Evolutionary conservation across 2,113 vertebrate genomes (phyloP).

Genomic region (Empidonax traillii): DNA sequence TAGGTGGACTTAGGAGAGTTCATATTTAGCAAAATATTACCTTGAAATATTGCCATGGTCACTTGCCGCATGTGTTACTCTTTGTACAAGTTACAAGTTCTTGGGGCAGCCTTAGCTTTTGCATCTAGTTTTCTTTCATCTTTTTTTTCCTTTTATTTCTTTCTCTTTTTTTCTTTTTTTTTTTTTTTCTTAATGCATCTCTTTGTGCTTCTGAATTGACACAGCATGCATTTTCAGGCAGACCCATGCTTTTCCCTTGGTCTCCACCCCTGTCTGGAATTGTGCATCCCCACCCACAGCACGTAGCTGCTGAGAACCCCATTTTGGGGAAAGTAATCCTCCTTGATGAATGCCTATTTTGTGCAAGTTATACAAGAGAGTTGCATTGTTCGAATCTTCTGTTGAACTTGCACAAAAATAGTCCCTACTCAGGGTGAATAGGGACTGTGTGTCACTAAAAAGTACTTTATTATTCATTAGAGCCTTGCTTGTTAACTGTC

Average conservation of each 20-base stretch:
- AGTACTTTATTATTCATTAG: conserved; percentile 72
- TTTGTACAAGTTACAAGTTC: background rate
- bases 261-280: conserved; percentile 75
- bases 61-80: background rate
- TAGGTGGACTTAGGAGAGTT: background rate
- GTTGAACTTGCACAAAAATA: conserved; percentile 76
- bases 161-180: too few relatives aligned
- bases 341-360: conserved; percentile 78
- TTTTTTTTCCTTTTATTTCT: background rate
- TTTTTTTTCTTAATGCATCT: background rate
- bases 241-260: conserved; percentile 54
- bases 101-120: conserved; percentile 1
- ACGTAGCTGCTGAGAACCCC: conserved; percentile 65
- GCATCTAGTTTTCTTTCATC: background rate
- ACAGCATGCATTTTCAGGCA: conserved; percentile 63
- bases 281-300: conserved; percentile 65
- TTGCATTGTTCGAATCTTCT: conserved; percentile 69
- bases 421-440: conserved; percentile 68
- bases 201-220: conserved; percentile 53
- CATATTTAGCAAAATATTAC: background rate
- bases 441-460: conserved; percentile 65
- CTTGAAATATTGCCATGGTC: background rate
- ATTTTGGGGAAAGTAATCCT: conserved; percentile 67
- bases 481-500: conserved; percentile 65
- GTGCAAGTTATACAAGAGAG: conserved; percentile 73